Evolutionary conservation across 2,888 invertebrate species (phyloP), one percentile per base, ranked within the genome.

Genomic region (Cerastoderma edule): DNA sequence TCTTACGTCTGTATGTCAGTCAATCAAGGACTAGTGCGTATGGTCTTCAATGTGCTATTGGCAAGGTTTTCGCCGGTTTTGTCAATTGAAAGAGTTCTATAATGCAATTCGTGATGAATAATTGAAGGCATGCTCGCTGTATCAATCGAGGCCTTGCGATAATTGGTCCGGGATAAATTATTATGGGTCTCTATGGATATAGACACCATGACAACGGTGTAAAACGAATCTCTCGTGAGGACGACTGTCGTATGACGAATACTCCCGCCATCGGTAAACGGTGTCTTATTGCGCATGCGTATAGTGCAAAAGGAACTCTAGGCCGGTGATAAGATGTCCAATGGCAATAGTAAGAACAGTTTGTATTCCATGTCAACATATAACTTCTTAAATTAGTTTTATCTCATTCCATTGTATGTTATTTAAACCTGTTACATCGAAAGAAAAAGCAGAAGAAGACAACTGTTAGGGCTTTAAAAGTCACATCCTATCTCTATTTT

Each of bases 161-260:
- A 57, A 57, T 57, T 57, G 57, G 57, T 57, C 57, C 57, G 57
- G n/a, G 57, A 57, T 57, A 32, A 57, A 57, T 57, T 57, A 57
- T 22, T 57, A 57, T 57, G 32, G 57, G 57, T 57, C 57, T 57
- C 57, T 32, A 57, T 32, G 57, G 57, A 57, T 57, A 57, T 1
- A 19, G 22, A 57, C 33, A 33, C 57, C 57, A 57, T 57, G 57
- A 57, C 57, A 57, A 57, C 57, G 57, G 22, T n/a, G 28, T 57
- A 28, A 28, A 57, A 57, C 33, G 32, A 10, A n/a, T 33, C 30
- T 32, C 57, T 32, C 57, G n/a, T n/a, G 57, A 32, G 57, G 33
- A 24, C 28, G 2, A 22, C 24, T 57, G 57, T 32, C 57, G 33
- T 33, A 33, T 32, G 32, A 57, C 33, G 22, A 32, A 57, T 16